These are phyloP conservation scores for Calliphora vicina DNA, from an alignment of 1,140 invertebrate genomes.

Conservation along the genomic window DNA sequence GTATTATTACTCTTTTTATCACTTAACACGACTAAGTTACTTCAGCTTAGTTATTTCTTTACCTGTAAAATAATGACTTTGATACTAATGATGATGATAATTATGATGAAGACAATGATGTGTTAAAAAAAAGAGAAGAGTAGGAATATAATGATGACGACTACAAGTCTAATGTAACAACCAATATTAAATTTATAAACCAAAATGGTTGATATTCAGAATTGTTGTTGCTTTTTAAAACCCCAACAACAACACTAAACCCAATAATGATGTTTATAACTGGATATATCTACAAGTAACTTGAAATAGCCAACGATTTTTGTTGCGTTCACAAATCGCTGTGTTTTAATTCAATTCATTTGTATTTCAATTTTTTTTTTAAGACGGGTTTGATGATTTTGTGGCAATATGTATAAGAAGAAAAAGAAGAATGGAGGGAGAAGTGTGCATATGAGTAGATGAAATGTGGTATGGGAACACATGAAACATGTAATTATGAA, in stretches of 20 bases:
- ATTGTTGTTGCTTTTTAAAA: not conserved
- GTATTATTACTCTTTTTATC: too few species aligned
- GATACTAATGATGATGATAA: too few species aligned
- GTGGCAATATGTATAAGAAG: too few species aligned
- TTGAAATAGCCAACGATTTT: not conserved
- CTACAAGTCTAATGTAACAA: not conserved
- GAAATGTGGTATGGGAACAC: not conserved
- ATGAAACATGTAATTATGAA: slow-evolving; percentile 17
- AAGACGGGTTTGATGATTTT: not conserved
- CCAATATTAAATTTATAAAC: not conserved
- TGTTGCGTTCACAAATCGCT: not conserved
- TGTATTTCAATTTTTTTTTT: not conserved
- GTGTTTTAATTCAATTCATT: not conserved
- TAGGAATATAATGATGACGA: not conserved
- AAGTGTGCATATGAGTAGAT: too few species aligned
- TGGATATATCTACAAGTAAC: not conserved
- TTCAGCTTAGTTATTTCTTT: too few species aligned
- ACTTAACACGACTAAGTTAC: too few species aligned
- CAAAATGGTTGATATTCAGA: not conserved
- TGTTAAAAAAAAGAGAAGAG: too few species aligned
- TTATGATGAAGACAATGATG: too few species aligned
- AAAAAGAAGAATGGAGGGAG: not conserved
- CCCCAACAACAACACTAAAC: not conserved
- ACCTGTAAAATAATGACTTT: too few species aligned
- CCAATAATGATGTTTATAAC: not conserved